These are phyloP conservation scores for Loxodonta africana DNA, from an alignment of 2,113 vertebrate genomes.

Conservation along the genomic window DNA sequence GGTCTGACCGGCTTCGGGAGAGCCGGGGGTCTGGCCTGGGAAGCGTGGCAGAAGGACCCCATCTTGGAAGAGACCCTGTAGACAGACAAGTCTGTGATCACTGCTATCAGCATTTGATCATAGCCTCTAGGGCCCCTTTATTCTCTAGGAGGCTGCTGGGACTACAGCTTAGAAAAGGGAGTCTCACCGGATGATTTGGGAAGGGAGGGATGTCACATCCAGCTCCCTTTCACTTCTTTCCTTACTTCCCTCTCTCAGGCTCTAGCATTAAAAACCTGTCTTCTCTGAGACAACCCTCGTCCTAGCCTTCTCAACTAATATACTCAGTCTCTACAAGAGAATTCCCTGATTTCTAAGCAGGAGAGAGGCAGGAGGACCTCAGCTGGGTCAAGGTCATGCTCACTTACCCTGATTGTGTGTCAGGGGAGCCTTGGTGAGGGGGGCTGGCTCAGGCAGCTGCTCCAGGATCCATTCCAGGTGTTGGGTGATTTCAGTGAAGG, in stretches of 20 bases:
- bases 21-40: conserved; percentile 88
- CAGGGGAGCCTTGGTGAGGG: conserved; percentile 55
- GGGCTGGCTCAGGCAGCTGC: conserved; percentile 78
- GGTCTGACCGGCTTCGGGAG: conserved; percentile 94
- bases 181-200: background rate
- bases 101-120: background rate
- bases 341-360: conserved; percentile 30
- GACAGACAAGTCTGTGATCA: conserved; percentile 59
- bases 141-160: background rate
- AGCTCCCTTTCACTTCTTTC: background rate
- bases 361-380: background rate
- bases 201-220: background rate
- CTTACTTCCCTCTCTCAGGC: background rate
- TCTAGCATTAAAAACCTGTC: conserved; percentile 33
- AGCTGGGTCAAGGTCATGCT: background rate
- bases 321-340: background rate
- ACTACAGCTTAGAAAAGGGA: background rate
- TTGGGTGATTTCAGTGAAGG: conserved; percentile 91
- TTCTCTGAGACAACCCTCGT: background rate
- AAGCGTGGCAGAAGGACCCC: conserved; percentile 72
- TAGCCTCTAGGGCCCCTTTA: background rate
- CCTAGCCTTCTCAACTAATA: conserved; percentile 32
- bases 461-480: conserved; percentile 91
- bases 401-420: conserved; percentile 68
- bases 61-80: conserved; percentile 75